A percentile compares a stretch with the other conserved stretches of the same genome.
Evolutionary conservation across 1,140 invertebrate genomes (phyloP).

Genomic region (Hydropsyche tenuis): DNA sequence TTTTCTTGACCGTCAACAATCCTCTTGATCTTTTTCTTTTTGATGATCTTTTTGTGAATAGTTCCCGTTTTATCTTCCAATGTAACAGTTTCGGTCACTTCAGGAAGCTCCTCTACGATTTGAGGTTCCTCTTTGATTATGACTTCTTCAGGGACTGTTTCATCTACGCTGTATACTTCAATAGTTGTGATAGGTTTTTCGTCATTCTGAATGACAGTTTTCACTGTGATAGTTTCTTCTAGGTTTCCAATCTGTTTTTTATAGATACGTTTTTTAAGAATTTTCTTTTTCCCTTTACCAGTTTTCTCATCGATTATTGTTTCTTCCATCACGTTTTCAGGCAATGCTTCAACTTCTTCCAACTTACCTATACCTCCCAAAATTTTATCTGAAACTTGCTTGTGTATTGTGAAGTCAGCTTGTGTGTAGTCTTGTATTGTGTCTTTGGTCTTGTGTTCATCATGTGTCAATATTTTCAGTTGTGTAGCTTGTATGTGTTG

Average conservation of each 20-base stretch:
- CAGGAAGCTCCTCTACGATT: constrained; percentile 41
- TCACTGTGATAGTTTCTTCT: constrained; percentile 52
- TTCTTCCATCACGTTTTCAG: constrained; percentile 36
- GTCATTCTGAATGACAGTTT: constrained; percentile 52
- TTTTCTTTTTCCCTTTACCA: constrained; percentile 47
- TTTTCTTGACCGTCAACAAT: constrained; percentile 51
- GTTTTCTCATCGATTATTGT: constrained; percentile 35
- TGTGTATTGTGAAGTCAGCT: background rate
- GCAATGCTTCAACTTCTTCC: constrained; percentile 22
- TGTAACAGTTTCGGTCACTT: constrained; percentile 28
- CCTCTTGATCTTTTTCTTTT: constrained; percentile 50
- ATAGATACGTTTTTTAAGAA: constrained; percentile 43
- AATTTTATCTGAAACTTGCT: background rate
- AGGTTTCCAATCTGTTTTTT: constrained; percentile 27
- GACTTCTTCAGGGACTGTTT: constrained; percentile 4
- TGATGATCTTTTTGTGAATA: constrained; percentile 45
- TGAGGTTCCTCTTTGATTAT: constrained; percentile 46
- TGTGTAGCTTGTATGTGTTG: constrained; percentile 57
- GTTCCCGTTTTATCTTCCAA: constrained; percentile 43
- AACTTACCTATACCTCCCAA: constrained; percentile 31
- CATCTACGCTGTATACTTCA: constrained; percentile 42
- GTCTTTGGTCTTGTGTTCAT: background rate
- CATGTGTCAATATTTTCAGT: background rate
- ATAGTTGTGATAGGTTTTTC: constrained; percentile 54
- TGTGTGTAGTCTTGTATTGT: background rate